Evolutionary conservation across 2,888 invertebrate species (phyloP), one percentile per base, ranked within the genome.

Genomic region (Brachypterus glaber): DNA sequence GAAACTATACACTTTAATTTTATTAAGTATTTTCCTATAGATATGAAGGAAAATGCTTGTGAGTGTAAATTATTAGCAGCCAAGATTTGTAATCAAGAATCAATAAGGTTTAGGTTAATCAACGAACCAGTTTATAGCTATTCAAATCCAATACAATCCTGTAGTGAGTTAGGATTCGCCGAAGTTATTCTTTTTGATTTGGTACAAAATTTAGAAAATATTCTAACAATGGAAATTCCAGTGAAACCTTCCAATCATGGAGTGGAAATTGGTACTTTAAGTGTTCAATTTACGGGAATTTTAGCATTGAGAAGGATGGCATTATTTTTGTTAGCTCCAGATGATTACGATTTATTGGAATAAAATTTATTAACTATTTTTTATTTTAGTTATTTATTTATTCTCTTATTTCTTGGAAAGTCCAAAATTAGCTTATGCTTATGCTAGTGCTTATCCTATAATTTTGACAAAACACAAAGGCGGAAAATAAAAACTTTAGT

Each of bases 251-350:
- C 4, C 7, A 27, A 27, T 11, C 12, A 5, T 9, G 7, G 4
- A 11, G 33, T 37, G 5, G 32, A 42, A n/a, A 37, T 55, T 15
- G 58, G 55, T n/a, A 36, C 33, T 11, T 34, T 58, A 30, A 48
- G 41, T 11, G 24, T 58, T 11, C 34, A 35, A 3, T 39, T 58
- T 15, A 37, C 36, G 18, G 57, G 57, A 1, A 37, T 55, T 16
- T 41, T 50, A 30, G 51, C 54, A 5, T 47, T 55, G 47, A 46
- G 57, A 31, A 47, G 45, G 7, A 37, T 43, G 41, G 46, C 46
- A 9, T 11, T 27, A 9, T 11, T 9, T 9, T 11, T 27, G 7
- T 13, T 27, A 11, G 27, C 27, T 5, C 27, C 27, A 4, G 11
- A 9, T 11, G 27, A 11, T 11, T 27, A 27, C 12, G 27, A 27